Evolutionary conservation across 1,140 invertebrate genomes (phyloP), one percentile per base, ranked within the genome.

Genomic region (Coboldia fuscipes): DNA sequence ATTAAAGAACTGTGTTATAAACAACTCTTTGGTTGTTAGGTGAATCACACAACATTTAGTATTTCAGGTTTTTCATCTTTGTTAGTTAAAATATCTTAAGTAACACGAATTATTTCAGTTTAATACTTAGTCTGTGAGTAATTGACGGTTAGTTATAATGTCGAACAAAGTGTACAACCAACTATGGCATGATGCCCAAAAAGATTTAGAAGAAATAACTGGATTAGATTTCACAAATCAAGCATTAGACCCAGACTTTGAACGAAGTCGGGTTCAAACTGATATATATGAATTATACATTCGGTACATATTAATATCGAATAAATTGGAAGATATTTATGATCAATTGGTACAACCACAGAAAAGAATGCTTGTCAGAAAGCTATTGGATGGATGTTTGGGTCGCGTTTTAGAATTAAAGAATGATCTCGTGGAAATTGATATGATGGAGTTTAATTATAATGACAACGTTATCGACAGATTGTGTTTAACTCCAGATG

Each of bases 281-380:
- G 40, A 63, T 5, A 47, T 77, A 4, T 63, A 65, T 2, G 66
- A 67, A 16, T 46, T 82, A 4, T 83, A 83, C 46, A 58, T 83
- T 1, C 72, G 75, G 34, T 94, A 94, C 45, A 76, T 86, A 3
- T 55, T 73, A 12, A 63, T 83, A 1, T 66, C 77, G 9, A 71
- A 80, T 36, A 70, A 69, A 38, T 47, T 96, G 8, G 74, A 84
- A 45, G 56, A 69, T 38, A 81, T 82, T 36, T 84, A 90, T 45
- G 86, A 93, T 48, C 85, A 88, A 58, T 68, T 90, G 35, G 63
- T 90, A 18, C 90, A 96, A 48, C 85, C 89, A 0, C 90, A 96
- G 54, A 94, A 94, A 50, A 59, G 86, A 27, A 46, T 75, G 19
- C 57, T 93, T 3, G 61, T 94, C 0, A 69, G 72, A 30, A 72